Base-by-base conservation (phyloP, 2,113 vertebrate genomes). In the Nycticorax nycticorax region DNA sequence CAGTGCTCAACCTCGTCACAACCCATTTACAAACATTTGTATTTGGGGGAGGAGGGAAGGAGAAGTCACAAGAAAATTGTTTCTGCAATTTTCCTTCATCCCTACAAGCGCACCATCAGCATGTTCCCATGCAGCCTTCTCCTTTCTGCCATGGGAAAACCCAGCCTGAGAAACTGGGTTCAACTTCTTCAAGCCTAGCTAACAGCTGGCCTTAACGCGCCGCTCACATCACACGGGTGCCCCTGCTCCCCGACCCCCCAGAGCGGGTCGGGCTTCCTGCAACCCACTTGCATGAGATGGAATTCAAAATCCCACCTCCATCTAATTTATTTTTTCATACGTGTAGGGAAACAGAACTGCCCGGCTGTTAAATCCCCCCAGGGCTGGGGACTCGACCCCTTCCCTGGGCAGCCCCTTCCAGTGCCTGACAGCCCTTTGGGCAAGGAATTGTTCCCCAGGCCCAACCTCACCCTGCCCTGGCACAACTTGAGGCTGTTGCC, bases 51-150 rank as follows among this genome's bases (percentile, higher is more conserved):
- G 7, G 26, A 47, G 13, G 21, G 52, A 83, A 93, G 26, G 57
- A 53, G 67, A 88, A 93, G 18, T 18, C 27, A 27, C 35, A 56
- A 52, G 39, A 37, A 60, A 14, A 23, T 16, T 63, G 53, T 64
- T 27, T 3, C 55, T 55, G 39, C 5, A 8, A 4, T 84, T 69
- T 77, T n/a, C 64, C 86, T 14, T 90, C 56, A 47, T 71, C 26
- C 26, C 39, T 26, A 12, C 19, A 55, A 66, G 48, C 2, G 1
- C 24, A 45, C 18, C 0, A 0, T 22, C 52, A 53, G 52, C 6
- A 1, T 6, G 28, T 21, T 60, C 32, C 63, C 63, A 43, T 0
- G 0, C 0, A 1, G 32, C 66, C 47, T 37, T 15, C 59, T 27
- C 30, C 47, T 7, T 4, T 15, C 41, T 1, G 8, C 30, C 39